Evolutionary conservation across 2,113 vertebrate genomes (phyloP).

Genomic region (Alces alces): DNA sequence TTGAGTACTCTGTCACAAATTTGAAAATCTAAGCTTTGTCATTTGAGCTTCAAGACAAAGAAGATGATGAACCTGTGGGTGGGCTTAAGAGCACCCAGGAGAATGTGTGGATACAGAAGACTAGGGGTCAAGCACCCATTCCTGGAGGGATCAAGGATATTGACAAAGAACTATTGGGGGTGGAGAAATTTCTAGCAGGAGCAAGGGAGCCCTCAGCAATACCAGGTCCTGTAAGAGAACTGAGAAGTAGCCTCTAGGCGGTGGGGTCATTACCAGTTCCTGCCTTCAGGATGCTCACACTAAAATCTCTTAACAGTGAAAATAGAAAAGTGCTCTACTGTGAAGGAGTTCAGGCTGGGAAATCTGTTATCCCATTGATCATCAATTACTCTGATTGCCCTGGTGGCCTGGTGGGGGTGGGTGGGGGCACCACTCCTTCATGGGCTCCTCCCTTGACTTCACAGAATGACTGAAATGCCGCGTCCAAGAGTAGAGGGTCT

Average conservation of each 20-base stretch:
- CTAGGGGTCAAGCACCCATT: not conserved
- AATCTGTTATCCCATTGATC: not conserved
- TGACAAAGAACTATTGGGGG: not conserved
- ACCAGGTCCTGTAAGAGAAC: not conserved
- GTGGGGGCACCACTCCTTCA: not conserved
- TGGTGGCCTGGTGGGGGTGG: accelerated
- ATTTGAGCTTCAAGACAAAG: not conserved
- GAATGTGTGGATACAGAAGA: not conserved
- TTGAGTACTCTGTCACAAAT: not conserved
- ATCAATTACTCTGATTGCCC: not conserved
- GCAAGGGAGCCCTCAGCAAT: not conserved
- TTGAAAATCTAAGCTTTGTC: not conserved
- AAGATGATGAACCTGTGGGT: not conserved
- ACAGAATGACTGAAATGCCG: not conserved
- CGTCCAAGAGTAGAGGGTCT: not conserved
- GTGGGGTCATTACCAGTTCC: not conserved
- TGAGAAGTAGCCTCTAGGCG: not conserved
- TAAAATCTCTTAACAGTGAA: not conserved
- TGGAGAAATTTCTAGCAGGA: not conserved
- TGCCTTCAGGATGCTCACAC: not conserved
- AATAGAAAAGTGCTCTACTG: not conserved
- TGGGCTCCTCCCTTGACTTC: not conserved
- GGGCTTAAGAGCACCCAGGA: not conserved
- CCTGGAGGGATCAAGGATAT: not conserved
- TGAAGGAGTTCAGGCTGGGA: not conserved